A percentile compares a stretch with the other conserved stretches of the same genome.
These are phyloP conservation scores for Cottoperca gobio DNA, from an alignment of 2,797 vertebrate genomes.

Conservation along the genomic window DNA sequence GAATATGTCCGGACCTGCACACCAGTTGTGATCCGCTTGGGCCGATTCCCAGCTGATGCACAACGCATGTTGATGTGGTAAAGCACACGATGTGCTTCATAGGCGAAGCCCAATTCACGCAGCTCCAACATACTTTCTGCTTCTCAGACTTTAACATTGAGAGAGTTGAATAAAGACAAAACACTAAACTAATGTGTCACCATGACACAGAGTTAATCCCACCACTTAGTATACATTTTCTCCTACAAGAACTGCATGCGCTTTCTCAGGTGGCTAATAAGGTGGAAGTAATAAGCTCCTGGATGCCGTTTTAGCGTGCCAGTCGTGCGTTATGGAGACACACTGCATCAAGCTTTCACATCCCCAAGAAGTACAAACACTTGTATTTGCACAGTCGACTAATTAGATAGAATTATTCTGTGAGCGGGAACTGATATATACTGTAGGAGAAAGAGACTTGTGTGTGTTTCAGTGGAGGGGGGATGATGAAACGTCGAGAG, in stretches of 20 bases:
- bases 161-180: conserved; percentile 43
- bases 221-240: conserved; percentile 79
- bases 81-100: conserved; percentile 4
- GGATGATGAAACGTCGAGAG: background rate
- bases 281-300: conserved; percentile 77
- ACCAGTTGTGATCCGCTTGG: conserved; percentile 14
- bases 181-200: conserved; percentile 68
- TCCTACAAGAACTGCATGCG: conserved; percentile 61
- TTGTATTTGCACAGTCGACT: conserved; percentile 45
- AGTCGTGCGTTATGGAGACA: conserved; percentile 79
- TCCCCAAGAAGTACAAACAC: conserved; percentile 43
- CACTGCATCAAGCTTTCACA: conserved; percentile 57
- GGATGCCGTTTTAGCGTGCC: conserved; percentile 59
- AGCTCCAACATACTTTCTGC: conserved; percentile 41
- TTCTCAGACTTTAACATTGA: conserved; percentile 45
- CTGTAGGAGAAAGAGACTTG: background rate
- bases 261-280: conserved; percentile 79
- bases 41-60: conserved; percentile 7
- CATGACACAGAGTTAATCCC: conserved; percentile 64
- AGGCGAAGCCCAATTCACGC: conserved; percentile 8
- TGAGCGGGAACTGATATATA: conserved; percentile 29
- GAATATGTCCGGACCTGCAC: conserved; percentile 53
- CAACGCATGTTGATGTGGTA: conserved; percentile 4
- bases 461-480: background rate
- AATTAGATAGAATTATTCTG: conserved; percentile 41